A percentile compares a stretch with the other conserved stretches of the same genome.
Evolutionary conservation across 1,140 invertebrate genomes (phyloP).

Genomic region (Drosophila lowei): DNA sequence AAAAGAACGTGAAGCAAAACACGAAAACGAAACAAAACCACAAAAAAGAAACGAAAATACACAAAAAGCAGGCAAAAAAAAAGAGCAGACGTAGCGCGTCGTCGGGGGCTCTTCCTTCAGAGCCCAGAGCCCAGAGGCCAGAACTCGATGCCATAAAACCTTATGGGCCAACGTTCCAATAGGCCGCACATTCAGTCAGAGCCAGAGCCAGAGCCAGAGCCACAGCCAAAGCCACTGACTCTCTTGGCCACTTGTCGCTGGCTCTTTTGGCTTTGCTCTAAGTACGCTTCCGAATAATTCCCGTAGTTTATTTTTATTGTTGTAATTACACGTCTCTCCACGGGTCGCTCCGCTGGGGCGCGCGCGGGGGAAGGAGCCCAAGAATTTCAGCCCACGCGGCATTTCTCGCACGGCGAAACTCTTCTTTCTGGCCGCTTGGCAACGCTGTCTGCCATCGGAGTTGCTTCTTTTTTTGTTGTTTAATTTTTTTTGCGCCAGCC

Average conservation of each 20-base stretch:
- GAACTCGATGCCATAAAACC: constrained; percentile 60
- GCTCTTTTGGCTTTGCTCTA: constrained; percentile 40
- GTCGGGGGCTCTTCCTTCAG: constrained; percentile 17
- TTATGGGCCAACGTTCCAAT: constrained; percentile 76
- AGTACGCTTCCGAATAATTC: constrained; percentile 76
- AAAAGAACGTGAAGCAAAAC: constrained; percentile 26
- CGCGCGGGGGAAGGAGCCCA: neutral
- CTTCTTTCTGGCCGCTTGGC: constrained; percentile 14
- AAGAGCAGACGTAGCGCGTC: constrained; percentile 38
- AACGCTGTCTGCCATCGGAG: neutral
- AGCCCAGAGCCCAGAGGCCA: neutral
- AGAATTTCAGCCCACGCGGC: constrained; percentile 27
- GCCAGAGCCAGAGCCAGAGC: neutral
- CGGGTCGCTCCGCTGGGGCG: neutral
- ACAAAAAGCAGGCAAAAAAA: constrained; percentile 15
- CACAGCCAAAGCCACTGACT: constrained; percentile 17
- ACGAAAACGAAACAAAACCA: constrained; percentile 20
- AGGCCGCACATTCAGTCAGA: constrained; percentile 58
- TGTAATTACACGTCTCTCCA: constrained; percentile 71
- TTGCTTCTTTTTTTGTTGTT: constrained; percentile 3
- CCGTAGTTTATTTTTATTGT: constrained; percentile 80
- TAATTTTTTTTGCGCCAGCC: constrained; percentile 42
- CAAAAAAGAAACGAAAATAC: constrained; percentile 36
- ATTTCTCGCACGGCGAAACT: constrained; percentile 19
- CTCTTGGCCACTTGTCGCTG: constrained; percentile 64